Evolutionary conservation across 2,113 vertebrate species (phyloP).

Genomic region (Podarcis muralis): DNA sequence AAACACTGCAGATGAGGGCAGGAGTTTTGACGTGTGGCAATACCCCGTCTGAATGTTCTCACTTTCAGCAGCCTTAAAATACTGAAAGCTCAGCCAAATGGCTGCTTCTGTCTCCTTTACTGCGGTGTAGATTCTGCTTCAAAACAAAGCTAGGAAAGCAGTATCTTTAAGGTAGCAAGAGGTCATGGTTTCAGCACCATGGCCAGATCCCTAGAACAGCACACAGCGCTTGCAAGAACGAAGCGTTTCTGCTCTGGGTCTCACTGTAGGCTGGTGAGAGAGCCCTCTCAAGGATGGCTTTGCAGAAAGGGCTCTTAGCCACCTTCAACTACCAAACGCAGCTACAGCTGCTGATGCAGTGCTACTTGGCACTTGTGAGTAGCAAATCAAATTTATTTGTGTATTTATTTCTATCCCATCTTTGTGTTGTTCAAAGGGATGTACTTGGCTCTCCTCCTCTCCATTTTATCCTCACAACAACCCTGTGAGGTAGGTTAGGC

Average conservation of each 20-base stretch:
- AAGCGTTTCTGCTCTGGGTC: too few species aligned
- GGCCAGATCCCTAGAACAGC: neutral
- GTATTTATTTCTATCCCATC: too few species aligned
- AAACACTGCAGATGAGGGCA: too few species aligned
- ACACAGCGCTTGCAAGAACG: rapidly evolving
- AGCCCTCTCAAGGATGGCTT: neutral
- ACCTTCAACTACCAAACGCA: neutral
- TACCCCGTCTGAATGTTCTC: too few species aligned
- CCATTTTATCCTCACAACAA: too few species aligned
- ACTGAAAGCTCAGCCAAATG: neutral
- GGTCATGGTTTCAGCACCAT: neutral
- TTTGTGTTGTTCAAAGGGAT: too few species aligned
- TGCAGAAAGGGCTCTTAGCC: neutral
- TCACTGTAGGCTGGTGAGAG: too few species aligned
- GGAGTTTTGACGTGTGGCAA: neutral
- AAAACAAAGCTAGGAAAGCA: neutral
- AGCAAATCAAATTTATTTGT: neutral
- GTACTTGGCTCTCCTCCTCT: too few species aligned
- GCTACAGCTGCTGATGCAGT: too few species aligned
- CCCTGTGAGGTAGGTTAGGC: too few species aligned
- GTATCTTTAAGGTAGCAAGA: neutral
- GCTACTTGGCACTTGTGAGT: neutral
- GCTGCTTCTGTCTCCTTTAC: neutral
- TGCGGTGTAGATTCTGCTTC: neutral
- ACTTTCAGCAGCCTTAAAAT: neutral